Evolutionary conservation across 2,888 invertebrate genomes (phyloP).

Genomic region (Lasioglossum vierecki): DNA sequence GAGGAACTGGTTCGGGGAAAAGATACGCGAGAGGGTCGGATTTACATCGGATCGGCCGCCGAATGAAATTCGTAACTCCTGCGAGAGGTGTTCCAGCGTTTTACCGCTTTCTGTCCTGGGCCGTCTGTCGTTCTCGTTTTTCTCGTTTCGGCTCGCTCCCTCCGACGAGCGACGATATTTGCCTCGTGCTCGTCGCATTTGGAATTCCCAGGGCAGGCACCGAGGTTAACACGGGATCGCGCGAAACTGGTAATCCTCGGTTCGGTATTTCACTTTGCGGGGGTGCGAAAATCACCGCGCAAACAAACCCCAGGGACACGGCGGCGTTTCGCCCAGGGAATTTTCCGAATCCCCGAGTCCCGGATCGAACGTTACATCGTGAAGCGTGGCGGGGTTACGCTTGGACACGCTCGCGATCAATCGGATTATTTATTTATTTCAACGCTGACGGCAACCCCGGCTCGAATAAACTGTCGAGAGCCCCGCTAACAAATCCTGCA

Average conservation of each 20-base stretch:
- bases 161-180: slow-evolving; percentile 34
- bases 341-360: not conserved
- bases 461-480: not conserved
- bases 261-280: slow-evolving; percentile 37
- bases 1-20: not conserved
- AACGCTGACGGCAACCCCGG: not conserved
- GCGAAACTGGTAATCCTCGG: slow-evolving; percentile 38
- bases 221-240: slow-evolving; percentile 31
- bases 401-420: not conserved
- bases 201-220: slow-evolving; percentile 36
- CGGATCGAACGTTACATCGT: slow-evolving; percentile 5
- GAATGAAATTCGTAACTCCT: slow-evolving; percentile 33
- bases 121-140: not conserved
- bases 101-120: not conserved
- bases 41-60: slow-evolving; percentile 1
- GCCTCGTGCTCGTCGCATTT: slow-evolving; percentile 30
- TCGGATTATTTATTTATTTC: not conserved
- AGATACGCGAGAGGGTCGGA: not conserved
- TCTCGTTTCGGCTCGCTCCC: not conserved
- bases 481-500: not conserved
- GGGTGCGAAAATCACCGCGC: slow-evolving; percentile 10
- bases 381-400: not conserved
- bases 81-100: not conserved
- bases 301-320: slow-evolving; percentile 8
- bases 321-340: not conserved